Percentiles rank a stretch among this genome's conserved stretches.
Evolutionary conservation across 2,888 invertebrate genomes (phyloP).

Genomic region (Athalia cordata): DNA sequence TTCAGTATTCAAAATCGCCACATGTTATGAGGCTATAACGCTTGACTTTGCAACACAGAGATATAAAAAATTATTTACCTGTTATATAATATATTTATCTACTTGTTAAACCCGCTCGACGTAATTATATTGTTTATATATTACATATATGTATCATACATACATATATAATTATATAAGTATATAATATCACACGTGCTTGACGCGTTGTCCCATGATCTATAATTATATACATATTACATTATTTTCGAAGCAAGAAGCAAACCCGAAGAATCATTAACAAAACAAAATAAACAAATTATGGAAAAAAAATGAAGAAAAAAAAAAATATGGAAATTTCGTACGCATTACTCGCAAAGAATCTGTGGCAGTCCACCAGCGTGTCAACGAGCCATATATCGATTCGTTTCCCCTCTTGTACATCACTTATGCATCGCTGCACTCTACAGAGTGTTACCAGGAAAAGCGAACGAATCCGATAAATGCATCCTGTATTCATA

Average conservation of each 20-base stretch:
- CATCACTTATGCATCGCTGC: constrained; percentile 41
- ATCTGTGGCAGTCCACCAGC: constrained; percentile 28
- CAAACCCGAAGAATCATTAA: neutral
- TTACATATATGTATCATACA: neutral
- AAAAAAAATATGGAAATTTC: neutral
- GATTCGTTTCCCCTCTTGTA: constrained; percentile 39
- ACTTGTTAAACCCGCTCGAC: too few relatives aligned
- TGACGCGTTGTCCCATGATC: constrained; percentile 10
- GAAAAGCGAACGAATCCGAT: neutral
- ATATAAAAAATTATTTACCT: neutral
- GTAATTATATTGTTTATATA: too few relatives aligned
- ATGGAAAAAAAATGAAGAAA: neutral
- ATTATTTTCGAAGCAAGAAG: neutral
- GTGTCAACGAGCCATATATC: constrained; percentile 40
- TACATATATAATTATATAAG: neutral
- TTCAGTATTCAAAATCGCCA: constrained; percentile 27
- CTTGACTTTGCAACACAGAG: constrained; percentile 1
- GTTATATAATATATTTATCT: neutral
- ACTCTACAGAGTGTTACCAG: constrained; percentile 35
- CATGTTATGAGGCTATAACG: neutral
- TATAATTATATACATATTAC: constrained; percentile 1
- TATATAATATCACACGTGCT: neutral
- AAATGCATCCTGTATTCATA: constrained; percentile 36
- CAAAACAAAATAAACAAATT: neutral
- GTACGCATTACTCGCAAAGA: constrained; percentile 7